These are phyloP conservation scores for Trachurus trachurus DNA, from an alignment of 2,797 vertebrate genomes.

Conservation along the genomic window DNA sequence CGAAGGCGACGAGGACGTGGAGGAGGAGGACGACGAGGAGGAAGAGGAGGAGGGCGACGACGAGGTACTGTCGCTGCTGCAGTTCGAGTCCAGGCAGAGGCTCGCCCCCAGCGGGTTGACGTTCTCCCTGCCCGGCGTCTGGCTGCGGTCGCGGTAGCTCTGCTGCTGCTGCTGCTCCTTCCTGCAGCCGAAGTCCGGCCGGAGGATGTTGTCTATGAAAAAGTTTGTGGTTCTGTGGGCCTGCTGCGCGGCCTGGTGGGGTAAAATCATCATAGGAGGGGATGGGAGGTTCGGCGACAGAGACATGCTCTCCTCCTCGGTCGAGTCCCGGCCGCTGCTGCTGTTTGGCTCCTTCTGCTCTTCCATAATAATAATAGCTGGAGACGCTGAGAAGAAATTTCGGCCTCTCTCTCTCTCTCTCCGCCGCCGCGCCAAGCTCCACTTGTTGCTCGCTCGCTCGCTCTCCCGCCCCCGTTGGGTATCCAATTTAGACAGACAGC, in stretches of 20 bases:
- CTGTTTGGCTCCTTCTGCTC: constrained; percentile 88
- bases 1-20: constrained; percentile 82
- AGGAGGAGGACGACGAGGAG: constrained; percentile 77
- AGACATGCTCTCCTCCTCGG: constrained; percentile 92
- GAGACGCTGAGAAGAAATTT: constrained; percentile 22
- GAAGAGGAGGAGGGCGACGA: constrained; percentile 76
- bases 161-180: constrained; percentile 89
- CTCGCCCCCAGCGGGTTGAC: constrained; percentile 88
- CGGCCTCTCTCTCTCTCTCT: too few species aligned
- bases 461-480: constrained; percentile 57
- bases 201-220: constrained; percentile 97
- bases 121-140: constrained; percentile 90
- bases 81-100: constrained; percentile 92
- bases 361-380: constrained; percentile 90
- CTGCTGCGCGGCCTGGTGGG: constrained; percentile 89
- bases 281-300: constrained; percentile 91
- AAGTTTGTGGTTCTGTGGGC: constrained; percentile 96
- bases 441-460: constrained; percentile 81
- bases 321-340: constrained; percentile 87
- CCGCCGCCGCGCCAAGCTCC: constrained; percentile 81
- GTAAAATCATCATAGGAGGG: constrained; percentile 82
- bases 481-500: constrained; percentile 77
- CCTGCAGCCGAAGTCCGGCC: constrained; percentile 96
- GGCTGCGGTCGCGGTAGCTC: constrained; percentile 87
- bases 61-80: constrained; percentile 90